These are phyloP conservation scores for Campylomormyrus numenius DNA, from an alignment of 2,113 vertebrate genomes.

Conservation along the genomic window DNA sequence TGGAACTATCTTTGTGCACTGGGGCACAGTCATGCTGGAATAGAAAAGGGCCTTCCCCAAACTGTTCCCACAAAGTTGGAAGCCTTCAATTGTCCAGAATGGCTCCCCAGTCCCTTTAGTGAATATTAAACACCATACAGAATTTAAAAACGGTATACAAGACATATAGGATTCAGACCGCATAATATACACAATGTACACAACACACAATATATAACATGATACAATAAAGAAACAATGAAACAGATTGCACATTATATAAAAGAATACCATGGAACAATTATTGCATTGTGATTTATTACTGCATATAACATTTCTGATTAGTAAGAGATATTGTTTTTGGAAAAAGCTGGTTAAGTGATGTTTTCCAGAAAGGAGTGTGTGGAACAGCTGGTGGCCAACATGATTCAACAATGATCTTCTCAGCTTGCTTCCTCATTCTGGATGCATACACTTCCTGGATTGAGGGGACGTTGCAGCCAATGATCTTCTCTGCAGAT, in stretches of 20 bases:
- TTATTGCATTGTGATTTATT: not conserved
- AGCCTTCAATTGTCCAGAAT: not conserved
- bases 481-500: not conserved
- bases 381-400: not conserved
- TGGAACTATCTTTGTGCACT: too few relatives aligned
- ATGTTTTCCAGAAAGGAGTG: not conserved
- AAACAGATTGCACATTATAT: not conserved
- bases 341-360: not conserved
- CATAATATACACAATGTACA: not conserved
- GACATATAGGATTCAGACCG: not conserved
- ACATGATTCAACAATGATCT: not conserved
- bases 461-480: not conserved
- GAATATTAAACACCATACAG: not conserved
- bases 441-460: not conserved
- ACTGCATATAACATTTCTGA: not conserved
- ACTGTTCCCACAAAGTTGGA: not conserved
- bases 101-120: not conserved
- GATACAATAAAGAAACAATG: not conserved
- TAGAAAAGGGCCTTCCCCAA: too few relatives aligned
- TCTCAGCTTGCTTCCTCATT: not conserved
- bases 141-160: not conserved
- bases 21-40: too few relatives aligned
- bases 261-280: not conserved
- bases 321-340: not conserved
- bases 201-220: not conserved